These are phyloP conservation scores for Tenthredo mesomela DNA, from an alignment of 2,888 invertebrate species.

Conservation along the genomic window DNA sequence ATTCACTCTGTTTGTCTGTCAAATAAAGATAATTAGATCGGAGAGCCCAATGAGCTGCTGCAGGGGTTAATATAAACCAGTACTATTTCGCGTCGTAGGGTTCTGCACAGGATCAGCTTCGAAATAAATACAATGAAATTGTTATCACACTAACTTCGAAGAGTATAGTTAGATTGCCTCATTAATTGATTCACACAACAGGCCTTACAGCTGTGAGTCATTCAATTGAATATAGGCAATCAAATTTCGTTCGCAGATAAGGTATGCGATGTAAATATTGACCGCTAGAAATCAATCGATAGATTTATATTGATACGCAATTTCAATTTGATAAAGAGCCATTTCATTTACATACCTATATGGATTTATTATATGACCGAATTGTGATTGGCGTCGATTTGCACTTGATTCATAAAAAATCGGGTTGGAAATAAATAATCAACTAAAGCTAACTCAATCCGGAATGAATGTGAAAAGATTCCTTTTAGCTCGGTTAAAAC, in stretches of 20 bases:
- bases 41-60: background rate
- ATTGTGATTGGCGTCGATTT: background rate
- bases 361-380: background rate
- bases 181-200: background rate
- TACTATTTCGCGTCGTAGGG: background rate
- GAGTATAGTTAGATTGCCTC: background rate
- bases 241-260: conserved; percentile 5
- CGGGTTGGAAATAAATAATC: no score
- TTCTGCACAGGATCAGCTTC: background rate
- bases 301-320: background rate
- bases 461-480: background rate
- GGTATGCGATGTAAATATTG: conserved; percentile 19
- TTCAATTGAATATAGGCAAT: background rate
- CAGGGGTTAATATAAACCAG: background rate
- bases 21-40: conserved; percentile 42
- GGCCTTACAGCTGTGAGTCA: background rate
- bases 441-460: background rate
- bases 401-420: background rate
- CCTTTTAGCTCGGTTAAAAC: background rate
- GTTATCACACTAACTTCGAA: background rate
- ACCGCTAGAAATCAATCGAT: background rate
- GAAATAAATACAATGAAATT: conserved; percentile 12
- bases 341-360: background rate
- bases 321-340: background rate
- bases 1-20: conserved; percentile 11